These are phyloP conservation scores for Thermophis baileyi DNA, from an alignment of 2,113 vertebrate genomes.

Conservation along the genomic window DNA sequence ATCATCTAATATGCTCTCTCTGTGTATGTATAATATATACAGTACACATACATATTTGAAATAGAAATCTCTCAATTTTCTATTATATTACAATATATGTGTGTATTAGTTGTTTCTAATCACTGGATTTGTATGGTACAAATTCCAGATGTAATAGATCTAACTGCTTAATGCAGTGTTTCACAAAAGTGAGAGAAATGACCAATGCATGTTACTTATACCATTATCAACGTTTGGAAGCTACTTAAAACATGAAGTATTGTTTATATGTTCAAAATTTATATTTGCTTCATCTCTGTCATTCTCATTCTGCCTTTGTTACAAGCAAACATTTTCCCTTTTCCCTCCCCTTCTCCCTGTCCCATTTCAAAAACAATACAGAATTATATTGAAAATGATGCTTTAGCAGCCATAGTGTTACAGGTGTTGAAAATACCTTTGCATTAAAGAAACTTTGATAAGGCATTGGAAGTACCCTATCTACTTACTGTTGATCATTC, in stretches of 20 bases:
- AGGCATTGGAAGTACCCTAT: neutral
- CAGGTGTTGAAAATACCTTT: neutral
- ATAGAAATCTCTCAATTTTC: neutral
- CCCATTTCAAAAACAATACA: neutral
- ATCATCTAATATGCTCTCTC: neutral
- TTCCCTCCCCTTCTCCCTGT: neutral
- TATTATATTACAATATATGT: neutral
- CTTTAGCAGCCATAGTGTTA: neutral
- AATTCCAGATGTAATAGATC: neutral
- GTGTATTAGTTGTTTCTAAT: neutral
- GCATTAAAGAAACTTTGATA: neutral
- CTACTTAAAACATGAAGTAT: neutral
- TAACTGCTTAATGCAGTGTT: neutral
- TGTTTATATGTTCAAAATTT: neutral
- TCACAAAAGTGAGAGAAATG: neutral
- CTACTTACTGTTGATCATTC: neutral
- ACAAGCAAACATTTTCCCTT: neutral
- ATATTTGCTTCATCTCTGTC: neutral
- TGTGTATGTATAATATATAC: neutral
- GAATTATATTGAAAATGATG: neutral
- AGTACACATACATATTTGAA: neutral
- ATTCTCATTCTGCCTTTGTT: neutral
- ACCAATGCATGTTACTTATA: neutral
- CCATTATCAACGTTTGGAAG: neutral
- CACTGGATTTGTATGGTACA: neutral